Conservation (phyloP, 2,113 vertebrate genomes). For the Piprites chloris region DNA sequence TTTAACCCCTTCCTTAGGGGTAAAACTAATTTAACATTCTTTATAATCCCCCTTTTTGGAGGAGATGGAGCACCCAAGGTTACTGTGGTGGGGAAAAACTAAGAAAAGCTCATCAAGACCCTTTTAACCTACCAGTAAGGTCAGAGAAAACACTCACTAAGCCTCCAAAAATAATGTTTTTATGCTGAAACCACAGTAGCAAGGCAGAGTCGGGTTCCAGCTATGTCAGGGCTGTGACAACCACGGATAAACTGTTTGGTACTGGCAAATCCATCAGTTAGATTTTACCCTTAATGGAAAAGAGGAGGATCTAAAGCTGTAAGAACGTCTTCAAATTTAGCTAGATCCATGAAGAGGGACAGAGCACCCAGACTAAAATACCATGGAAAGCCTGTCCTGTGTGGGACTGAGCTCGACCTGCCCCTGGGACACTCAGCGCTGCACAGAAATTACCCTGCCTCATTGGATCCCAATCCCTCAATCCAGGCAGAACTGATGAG, state of each 20-base stretch:
- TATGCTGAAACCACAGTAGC: background rate
- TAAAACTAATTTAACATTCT: background rate
- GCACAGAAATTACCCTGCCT: background rate
- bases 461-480: background rate
- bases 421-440: background rate
- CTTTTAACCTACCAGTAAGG: background rate
- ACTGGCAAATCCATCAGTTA: background rate
- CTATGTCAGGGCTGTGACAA: fast-evolving
- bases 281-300: background rate
- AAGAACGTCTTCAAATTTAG: background rate
- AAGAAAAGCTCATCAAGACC: background rate
- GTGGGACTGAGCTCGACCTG: fast-evolving
- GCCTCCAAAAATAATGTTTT: background rate
- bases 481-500: background rate
- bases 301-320: background rate
- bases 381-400: background rate
- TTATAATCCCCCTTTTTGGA: background rate
- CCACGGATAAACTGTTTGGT: background rate
- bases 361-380: background rate
- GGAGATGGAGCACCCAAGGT: background rate
- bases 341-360: background rate
- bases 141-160: background rate
- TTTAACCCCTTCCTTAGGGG: background rate
- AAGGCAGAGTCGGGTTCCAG: background rate
- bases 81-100: background rate